Conservation (phyloP, 1,140 invertebrate species). For the Zelostemma sp. region DNA sequence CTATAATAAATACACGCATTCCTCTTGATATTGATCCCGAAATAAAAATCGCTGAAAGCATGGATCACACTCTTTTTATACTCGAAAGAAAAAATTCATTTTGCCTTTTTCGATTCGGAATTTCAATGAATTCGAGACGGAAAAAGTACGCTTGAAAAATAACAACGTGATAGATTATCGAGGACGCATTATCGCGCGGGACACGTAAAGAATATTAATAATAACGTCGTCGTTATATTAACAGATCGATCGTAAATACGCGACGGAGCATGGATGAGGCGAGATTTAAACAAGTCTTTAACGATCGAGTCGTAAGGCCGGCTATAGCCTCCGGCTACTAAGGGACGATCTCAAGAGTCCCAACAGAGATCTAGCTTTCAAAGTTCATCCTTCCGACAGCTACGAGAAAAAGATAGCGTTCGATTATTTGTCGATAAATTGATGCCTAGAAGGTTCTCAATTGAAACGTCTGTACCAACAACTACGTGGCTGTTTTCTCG, state of each 20-base stretch:
- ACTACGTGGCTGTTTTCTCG: no score
- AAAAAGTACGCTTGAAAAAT: no score
- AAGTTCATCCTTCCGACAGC: conserved; percentile 27
- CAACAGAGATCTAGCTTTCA: conserved; percentile 29
- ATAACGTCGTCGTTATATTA: conserved; percentile 22
- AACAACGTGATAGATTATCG: no score
- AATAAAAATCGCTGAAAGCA: no score
- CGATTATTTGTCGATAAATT: no score
- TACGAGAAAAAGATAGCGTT: conserved; percentile 32
- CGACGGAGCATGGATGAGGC: conserved; percentile 17
- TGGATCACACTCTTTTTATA: no score
- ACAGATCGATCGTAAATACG: conserved; percentile 26
- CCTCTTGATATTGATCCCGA: conserved; percentile 7
- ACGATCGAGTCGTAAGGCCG: conserved; percentile 28
- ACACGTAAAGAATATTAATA: conserved; percentile 24
- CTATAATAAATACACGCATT: conserved; percentile 7
- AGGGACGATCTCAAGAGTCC: conserved; percentile 7
- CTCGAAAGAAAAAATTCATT: no score
- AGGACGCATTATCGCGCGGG: no score
- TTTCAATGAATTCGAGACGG: no score
- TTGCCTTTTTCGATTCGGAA: no score
- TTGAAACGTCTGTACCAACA: no score
- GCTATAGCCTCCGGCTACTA: conserved; percentile 17
- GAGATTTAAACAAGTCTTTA: conserved; percentile 37
- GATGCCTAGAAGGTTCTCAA: no score